Conservation (phyloP, 2,888 invertebrate genomes). For the Dynastes maya region DNA sequence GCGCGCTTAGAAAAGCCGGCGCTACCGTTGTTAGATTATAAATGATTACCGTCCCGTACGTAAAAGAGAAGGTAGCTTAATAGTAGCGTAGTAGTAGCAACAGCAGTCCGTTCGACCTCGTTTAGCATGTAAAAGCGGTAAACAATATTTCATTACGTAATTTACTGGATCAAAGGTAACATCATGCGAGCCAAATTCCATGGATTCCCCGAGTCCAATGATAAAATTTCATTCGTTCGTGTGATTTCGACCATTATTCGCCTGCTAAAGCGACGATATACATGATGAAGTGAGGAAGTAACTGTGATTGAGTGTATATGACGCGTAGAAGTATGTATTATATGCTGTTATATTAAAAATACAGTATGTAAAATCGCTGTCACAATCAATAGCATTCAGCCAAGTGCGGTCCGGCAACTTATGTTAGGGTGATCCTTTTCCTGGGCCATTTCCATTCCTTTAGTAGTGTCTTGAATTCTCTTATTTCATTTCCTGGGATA, state of each 20-base stretch:
- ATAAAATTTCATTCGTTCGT: conserved; percentile 33
- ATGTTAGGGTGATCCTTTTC: not conserved
- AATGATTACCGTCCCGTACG: conserved; percentile 16
- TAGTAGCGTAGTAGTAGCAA: not conserved
- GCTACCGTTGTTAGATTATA: conserved; percentile 23
- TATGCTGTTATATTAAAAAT: not conserved
- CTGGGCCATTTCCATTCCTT: not conserved
- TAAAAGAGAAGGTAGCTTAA: not conserved
- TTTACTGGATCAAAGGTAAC: conserved; percentile 30
- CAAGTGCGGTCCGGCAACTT: not conserved
- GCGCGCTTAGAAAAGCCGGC: not conserved
- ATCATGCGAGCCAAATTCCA: conserved; percentile 36
- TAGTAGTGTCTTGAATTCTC: not conserved
- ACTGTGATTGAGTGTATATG: not conserved
- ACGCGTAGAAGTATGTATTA: not conserved
- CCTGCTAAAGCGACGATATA: conserved; percentile 3
- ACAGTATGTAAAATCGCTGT: not conserved
- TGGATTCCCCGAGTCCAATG: conserved; percentile 26
- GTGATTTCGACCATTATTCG: conserved; percentile 24
- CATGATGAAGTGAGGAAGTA: not conserved
- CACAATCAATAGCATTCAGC: not conserved
- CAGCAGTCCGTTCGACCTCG: conserved; percentile 20
- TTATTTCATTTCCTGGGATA: not conserved
- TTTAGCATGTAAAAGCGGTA: conserved; percentile 36
- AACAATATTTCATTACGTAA: conserved; percentile 43